A percentile compares a stretch with the other conserved stretches of the same genome.
Evolutionary conservation across 2,797 vertebrate genomes (phyloP).

Genomic region (Galago senegalensis): DNA sequence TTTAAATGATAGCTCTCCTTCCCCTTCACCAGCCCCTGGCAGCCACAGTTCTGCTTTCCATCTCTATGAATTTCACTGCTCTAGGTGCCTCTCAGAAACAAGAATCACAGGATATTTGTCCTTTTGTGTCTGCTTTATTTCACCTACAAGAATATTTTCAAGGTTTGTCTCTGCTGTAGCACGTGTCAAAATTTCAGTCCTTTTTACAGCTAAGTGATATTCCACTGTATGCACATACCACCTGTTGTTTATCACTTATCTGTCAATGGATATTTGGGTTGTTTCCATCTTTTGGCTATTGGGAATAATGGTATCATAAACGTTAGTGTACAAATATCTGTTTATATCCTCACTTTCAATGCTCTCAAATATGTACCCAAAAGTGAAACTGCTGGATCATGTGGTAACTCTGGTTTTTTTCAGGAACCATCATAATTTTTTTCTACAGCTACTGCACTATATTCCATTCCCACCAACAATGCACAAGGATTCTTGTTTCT

Average conservation of each 20-base stretch:
- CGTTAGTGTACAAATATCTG: background rate
- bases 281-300: background rate
- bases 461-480: slow-evolving; percentile 31
- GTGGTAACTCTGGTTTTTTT: background rate
- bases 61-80: slow-evolving; percentile 5
- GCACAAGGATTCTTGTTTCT: background rate
- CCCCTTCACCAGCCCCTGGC: background rate
- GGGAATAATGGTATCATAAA: background rate
- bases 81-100: background rate
- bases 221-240: background rate
- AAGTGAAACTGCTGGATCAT: background rate
- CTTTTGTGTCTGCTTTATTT: slow-evolving; percentile 43
- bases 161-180: background rate
- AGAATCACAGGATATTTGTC: background rate
- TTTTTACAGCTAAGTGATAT: background rate
- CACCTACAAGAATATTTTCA: background rate
- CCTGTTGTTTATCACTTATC: background rate
- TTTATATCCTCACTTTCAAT: background rate
- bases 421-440: background rate
- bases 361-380: background rate
- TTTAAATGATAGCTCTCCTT: background rate
- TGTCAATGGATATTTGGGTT: background rate
- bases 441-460: background rate
- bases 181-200: background rate
- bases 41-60: background rate